Conservation (phyloP, 1,140 invertebrate species). For the Cheumatopsyche charites region DNA sequence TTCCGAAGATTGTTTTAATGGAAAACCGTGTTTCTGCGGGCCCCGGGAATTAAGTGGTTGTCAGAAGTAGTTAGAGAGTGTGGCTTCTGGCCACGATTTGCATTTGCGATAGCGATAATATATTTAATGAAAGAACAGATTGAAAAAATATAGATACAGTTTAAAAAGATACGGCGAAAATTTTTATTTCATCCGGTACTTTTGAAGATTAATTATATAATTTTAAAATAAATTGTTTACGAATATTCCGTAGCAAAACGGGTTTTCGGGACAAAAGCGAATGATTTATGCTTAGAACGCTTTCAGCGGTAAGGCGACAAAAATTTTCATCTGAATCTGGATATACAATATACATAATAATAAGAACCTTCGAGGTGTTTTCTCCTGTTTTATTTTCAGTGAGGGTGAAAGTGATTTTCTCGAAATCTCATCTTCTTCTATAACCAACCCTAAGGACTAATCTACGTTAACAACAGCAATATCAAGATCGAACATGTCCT, state of each 20-base stretch:
- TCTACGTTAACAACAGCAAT: constrained; percentile 19
- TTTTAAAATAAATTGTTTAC: too few species aligned
- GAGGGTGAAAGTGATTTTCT: not conserved
- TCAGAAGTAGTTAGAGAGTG: constrained; percentile 25
- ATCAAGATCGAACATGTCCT: constrained; percentile 26
- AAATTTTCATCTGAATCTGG: constrained; percentile 5
- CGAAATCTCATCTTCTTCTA: not conserved
- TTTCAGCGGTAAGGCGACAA: not conserved
- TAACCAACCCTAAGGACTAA: not conserved
- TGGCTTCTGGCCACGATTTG: constrained; percentile 12
- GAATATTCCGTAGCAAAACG: too few species aligned
- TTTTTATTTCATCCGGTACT: too few species aligned
- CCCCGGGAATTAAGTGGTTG: constrained; percentile 26
- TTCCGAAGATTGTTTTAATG: constrained; percentile 34
- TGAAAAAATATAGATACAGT: too few species aligned
- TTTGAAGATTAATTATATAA: too few species aligned
- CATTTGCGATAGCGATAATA: constrained; percentile 10
- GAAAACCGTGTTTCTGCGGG: constrained; percentile 19
- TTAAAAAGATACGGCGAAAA: too few species aligned
- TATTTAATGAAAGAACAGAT: not conserved
- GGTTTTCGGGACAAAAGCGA: too few species aligned
- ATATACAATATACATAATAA: constrained; percentile 11
- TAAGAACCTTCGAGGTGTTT: too few species aligned
- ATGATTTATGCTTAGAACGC: not conserved
- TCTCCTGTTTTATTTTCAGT: not conserved